Percentiles rank a stretch among this genome's conserved stretches.
Conservation (phyloP, 2,888 invertebrate species). For the Pantelozetes paolii region DNA sequence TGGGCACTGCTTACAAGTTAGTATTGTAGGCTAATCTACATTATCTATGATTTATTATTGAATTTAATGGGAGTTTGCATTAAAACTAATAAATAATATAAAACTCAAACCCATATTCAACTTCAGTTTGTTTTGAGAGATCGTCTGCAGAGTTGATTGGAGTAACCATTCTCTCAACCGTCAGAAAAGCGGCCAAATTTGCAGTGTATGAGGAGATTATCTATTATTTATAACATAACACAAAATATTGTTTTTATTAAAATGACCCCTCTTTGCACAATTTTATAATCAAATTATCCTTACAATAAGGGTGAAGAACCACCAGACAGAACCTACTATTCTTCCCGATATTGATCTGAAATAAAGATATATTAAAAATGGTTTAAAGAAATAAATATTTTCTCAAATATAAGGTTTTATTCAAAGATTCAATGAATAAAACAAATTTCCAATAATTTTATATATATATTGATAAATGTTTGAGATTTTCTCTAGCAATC, state of each 20-base stretch:
- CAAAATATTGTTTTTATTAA: constrained; percentile 81
- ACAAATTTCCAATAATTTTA: constrained; percentile 32
- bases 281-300: constrained; percentile 59
- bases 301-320: constrained; percentile 97
- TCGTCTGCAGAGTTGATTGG: constrained; percentile 92
- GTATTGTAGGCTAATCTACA: no score
- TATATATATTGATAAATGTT: neutral
- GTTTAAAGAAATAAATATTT: neutral
- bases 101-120: constrained; percentile 68
- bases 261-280: no score
- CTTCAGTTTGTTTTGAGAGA: constrained; percentile 83
- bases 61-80: no score
- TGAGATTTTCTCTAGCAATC: constrained; percentile 31
- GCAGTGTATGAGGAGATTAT: constrained; percentile 98
- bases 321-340: constrained; percentile 97
- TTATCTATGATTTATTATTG: no score
- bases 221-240: constrained; percentile 62
- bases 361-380: constrained; percentile 1
- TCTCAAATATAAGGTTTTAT: neutral
- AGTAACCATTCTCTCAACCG: constrained; percentile 90
- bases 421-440: constrained; percentile 19
- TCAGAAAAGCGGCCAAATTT: constrained; percentile 94
- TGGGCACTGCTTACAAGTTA: no score
- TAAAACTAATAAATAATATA: no score
- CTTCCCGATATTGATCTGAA: constrained; percentile 77